Evolutionary conservation across 2,113 vertebrate genomes (phyloP).

Genomic region (Chrysemys picta): DNA sequence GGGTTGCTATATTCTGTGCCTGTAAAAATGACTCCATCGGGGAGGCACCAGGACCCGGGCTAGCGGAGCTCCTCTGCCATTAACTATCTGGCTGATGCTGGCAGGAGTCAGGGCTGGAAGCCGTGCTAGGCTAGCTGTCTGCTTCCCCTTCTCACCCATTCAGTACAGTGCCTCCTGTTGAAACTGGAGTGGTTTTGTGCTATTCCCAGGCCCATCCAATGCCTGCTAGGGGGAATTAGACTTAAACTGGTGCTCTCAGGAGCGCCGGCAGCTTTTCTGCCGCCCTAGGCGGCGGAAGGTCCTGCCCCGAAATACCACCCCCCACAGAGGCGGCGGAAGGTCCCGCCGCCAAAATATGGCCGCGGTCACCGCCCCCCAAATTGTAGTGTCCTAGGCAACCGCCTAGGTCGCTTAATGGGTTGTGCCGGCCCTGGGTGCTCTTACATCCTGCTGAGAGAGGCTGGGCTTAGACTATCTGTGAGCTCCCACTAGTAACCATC

Average conservation of each 20-base stretch:
- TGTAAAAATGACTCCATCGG: neutral
- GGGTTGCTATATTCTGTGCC: neutral
- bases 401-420: too few relatives aligned
- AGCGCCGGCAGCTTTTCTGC: too few relatives aligned
- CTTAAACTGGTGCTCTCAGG: neutral
- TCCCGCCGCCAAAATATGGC: too few relatives aligned
- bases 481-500: neutral
- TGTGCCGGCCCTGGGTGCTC: neutral
- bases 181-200: neutral
- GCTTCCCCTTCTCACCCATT: neutral
- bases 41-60: neutral
- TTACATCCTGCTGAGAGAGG: neutral
- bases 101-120: neutral
- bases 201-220: neutral
- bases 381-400: too few relatives aligned
- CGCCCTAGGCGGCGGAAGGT: too few relatives aligned
- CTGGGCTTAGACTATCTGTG: neutral
- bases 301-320: too few relatives aligned
- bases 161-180: neutral
- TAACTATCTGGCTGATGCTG: neutral
- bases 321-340: too few relatives aligned
- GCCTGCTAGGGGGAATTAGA: neutral
- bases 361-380: too few relatives aligned
- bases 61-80: neutral
- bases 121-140: neutral